Base-by-base conservation (phyloP, 1,140 invertebrate species). In the Mylabris phalerata region DNA sequence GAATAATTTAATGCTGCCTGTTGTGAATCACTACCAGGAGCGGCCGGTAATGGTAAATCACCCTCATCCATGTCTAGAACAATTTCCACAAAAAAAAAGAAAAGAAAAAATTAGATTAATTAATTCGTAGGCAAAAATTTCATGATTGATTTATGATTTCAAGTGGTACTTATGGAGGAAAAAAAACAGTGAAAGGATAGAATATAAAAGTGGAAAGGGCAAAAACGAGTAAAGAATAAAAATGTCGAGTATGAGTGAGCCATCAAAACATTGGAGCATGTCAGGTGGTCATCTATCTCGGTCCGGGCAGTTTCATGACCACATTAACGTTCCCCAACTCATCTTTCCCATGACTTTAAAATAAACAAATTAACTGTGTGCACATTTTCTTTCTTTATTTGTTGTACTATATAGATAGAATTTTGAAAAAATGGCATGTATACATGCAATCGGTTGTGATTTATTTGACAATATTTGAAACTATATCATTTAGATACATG, bases 1-100 rank as follows among this genome's bases (percentile, higher is more conserved):
- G 85, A 87, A 65, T 87, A 86, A 72, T 87, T 87, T 47, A 86
- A 73, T n/a, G 86, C 85, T 60, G 84, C 82, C 49, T 82, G 80
- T 50, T 79, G 84, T 76, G 78, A 79, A 73, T 80, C 77, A 59
- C 77, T 77, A 26, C 76, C 82, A 69, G 75, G 84, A 64, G 75
- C 79, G 67, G 66, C 80, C 67, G 77, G 81, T 70, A 75, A 78
- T 69, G 70, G 81, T 71, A 79, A 79, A 73, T 81, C 87, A 61
- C 86, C 85, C 50, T 89, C 87, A 64, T 88, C 86, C 63, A 74
- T 63, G 62, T 74, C 73, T 74, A 65, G 39, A 55, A 38, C 55
- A 48, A 24, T 44, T 52, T 42, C 3, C 10, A 9, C 3, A n/a
- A 42, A 42, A 42, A n/a, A 42, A 42, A 42, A 19, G 19, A 19